phyloP scores from a whole-genome alignment of 2,797 vertebrate genomes.

The Diceros bicornis region DNA sequence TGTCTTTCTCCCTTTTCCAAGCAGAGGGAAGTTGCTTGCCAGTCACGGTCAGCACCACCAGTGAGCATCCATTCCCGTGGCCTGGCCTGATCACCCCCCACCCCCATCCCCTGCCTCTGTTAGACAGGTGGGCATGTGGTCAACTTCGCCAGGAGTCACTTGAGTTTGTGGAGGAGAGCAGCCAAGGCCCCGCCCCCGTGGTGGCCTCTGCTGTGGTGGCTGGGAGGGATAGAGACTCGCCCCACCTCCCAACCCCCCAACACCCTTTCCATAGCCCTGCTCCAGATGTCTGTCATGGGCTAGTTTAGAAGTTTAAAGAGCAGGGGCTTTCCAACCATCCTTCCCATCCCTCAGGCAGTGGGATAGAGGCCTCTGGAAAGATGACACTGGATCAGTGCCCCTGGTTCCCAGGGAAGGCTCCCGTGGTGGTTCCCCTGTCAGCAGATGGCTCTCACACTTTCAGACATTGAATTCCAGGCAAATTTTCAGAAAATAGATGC shows the following conservation, averaged over 20 bases:
- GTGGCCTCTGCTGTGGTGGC: neutral
- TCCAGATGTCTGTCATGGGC: neutral
- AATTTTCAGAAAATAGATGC: neutral
- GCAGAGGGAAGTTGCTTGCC: neutral
- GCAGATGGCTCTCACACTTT: neutral
- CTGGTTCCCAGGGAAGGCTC: neutral
- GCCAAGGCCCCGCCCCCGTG: neutral
- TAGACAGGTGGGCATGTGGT: neutral
- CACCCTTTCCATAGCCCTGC: neutral
- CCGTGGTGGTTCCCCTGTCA: accelerated
- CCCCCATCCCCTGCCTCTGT: neutral
- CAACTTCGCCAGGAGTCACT: neutral
- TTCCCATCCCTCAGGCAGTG: neutral
- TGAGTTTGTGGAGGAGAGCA: neutral
- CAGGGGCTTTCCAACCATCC: neutral
- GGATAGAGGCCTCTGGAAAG: neutral
- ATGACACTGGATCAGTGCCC: neutral
- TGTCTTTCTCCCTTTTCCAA: neutral
- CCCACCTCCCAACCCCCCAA: too few species aligned
- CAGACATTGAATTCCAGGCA: neutral
- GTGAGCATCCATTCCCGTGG: neutral
- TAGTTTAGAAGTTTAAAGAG: neutral
- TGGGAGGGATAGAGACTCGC: neutral
- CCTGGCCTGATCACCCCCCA: neutral
- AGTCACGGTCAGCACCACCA: neutral